These are phyloP conservation scores for Eristalinus sepulchralis DNA, from an alignment of 2,888 invertebrate species.

Conservation along the genomic window DNA sequence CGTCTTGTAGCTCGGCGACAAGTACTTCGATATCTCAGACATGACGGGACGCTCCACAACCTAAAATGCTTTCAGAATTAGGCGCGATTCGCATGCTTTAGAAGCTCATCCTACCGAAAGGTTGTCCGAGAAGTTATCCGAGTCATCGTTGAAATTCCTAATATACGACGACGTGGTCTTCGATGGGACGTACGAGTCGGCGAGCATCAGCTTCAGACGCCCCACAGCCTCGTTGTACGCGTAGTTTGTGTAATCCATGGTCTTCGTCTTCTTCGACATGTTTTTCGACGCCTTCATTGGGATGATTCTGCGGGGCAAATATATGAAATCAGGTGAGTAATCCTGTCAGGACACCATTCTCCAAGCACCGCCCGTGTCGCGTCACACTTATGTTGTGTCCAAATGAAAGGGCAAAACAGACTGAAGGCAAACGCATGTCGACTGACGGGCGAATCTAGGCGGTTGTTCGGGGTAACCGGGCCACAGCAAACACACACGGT, in stretches of 20 bases:
- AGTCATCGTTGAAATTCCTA: conserved; percentile 81
- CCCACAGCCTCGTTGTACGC: conserved; percentile 93
- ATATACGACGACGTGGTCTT: conserved; percentile 74
- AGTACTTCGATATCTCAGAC: conserved; percentile 80
- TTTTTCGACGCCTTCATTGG: conserved; percentile 79
- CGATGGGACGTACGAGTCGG: conserved; percentile 87
- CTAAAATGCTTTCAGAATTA: conserved; percentile 63
- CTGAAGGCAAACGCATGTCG: conserved; percentile 17
- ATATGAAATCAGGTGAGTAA: conserved; percentile 31
- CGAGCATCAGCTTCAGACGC: conserved; percentile 88
- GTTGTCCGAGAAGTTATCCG: conserved; percentile 83
- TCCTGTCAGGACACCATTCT: conserved; percentile 48
- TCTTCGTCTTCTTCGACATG: conserved; percentile 79
- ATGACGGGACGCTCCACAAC: conserved; percentile 79
- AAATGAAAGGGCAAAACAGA: conserved; percentile 2
- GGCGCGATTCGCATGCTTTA: neutral
- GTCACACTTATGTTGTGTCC: conserved; percentile 5
- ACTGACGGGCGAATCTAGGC: conserved; percentile 21
- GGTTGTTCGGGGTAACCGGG: conserved; percentile 64
- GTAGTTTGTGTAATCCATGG: conserved; percentile 90
- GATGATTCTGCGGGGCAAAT: conserved; percentile 74
- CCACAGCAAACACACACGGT: conserved; percentile 56
- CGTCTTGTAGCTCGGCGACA: conserved; percentile 78
- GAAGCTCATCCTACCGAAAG: conserved; percentile 75
- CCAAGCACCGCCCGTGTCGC: neutral